Conservation (phyloP, 2,113 vertebrate species). For the Channa argus region DNA sequence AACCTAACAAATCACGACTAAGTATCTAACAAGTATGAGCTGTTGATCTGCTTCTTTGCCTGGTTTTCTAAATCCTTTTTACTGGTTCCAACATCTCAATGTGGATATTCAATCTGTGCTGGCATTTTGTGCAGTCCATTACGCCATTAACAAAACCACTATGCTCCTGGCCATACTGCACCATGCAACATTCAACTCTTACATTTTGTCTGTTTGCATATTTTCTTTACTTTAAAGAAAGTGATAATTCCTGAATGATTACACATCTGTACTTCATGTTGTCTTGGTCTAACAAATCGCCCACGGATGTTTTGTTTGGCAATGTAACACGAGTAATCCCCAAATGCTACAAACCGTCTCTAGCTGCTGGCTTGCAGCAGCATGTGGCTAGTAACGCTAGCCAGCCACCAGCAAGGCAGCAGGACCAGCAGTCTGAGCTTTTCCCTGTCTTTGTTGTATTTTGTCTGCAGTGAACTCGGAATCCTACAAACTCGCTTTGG, state of each 20-base stretch:
- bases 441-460: constrained; percentile 27
- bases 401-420: constrained; percentile 3
- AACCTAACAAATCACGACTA: constrained; percentile 62
- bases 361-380: constrained; percentile 25
- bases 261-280: constrained; percentile 1
- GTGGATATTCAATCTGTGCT: background rate
- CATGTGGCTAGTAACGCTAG: constrained; percentile 9
- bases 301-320: constrained; percentile 17
- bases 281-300: constrained; percentile 12
- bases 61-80: background rate
- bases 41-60: constrained; percentile 21
- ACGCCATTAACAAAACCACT: background rate
- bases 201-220: background rate
- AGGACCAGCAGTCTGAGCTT: constrained; percentile 12
- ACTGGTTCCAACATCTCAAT: background rate
- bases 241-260: background rate
- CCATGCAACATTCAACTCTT: background rate
- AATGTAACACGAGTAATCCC: constrained; percentile 16
- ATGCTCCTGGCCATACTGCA: background rate
- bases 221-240: background rate
- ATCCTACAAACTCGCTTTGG: constrained; percentile 33
- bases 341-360: constrained; percentile 17
- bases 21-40: constrained; percentile 35
- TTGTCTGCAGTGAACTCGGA: constrained; percentile 18
- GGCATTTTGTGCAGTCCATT: background rate